Conservation (phyloP, 2,888 invertebrate species). For the Cheilosia grossa region DNA sequence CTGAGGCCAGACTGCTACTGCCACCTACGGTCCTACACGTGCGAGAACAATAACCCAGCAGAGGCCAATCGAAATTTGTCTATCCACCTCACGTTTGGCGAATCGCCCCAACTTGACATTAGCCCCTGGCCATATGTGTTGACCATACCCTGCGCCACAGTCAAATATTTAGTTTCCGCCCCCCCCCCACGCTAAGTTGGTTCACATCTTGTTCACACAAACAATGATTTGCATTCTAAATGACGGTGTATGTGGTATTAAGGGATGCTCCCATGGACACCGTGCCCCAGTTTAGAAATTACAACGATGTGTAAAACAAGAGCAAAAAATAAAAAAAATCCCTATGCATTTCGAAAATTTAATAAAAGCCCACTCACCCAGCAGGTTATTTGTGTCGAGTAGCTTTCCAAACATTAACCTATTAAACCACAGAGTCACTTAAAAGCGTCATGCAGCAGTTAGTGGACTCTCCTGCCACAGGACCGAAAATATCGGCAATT, state of each 20-base stretch:
- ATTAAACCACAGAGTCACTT: neutral
- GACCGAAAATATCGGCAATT: slow-evolving; percentile 1
- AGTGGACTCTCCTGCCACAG: neutral
- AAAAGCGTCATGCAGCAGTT: neutral
- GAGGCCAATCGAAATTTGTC: too few species aligned
- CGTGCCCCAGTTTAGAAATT: neutral
- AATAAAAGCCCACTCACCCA: slow-evolving; percentile 7
- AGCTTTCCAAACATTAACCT: neutral
- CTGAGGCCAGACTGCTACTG: too few species aligned
- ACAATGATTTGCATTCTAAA: slow-evolving; percentile 11
- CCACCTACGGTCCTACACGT: too few species aligned
- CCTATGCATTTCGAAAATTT: neutral
- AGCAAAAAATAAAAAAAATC: too few species aligned
- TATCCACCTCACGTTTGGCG: too few species aligned
- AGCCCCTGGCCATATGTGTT: too few species aligned
- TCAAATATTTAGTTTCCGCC: neutral
- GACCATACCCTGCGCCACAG: too few species aligned
- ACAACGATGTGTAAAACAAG: too few species aligned
- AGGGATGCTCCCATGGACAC: neutral
- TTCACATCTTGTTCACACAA: slow-evolving; percentile 8
- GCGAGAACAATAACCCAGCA: too few species aligned
- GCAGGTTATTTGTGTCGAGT: neutral
- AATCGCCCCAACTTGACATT: too few species aligned
- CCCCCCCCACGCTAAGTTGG: neutral
- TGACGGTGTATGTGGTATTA: neutral